Base-by-base conservation (phyloP, 2,797 vertebrate species). In the Heteromormyrus szaboi region DNA sequence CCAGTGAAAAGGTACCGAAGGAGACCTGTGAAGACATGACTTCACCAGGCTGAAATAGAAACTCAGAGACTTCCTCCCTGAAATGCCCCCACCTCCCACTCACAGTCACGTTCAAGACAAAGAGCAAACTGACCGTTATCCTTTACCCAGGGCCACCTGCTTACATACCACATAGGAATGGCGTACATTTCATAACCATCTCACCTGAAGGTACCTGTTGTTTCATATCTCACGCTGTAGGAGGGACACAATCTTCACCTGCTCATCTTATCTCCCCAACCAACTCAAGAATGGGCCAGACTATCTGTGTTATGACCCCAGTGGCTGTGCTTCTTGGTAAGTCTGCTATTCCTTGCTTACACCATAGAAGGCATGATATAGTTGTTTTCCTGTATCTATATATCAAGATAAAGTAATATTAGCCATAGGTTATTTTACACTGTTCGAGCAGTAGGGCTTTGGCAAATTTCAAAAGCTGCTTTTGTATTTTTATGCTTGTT, bases 271-370 rank as follows among this genome's bases (percentile, higher is more conserved):
- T 53, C 83, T 53, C n/a, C 48, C 8, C 46, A 5, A 14, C n/a
- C 46, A 5, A 14, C n/a, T 86, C 33, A 86, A 89, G 17, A 88
- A 95, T 95, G 95, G 90, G 92, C 19, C 91, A 92, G 19, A 54
- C 89, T 33, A 65, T 95, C 8, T 94, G 93, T 87, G 87, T 94
- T 11, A 87, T 91, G 33, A 90, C 92, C 88, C 93, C 93, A 0
- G 44, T 93, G 56, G 89, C 53, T 88, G 89, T 89, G 79, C 59
- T 92, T 33, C 93, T 95, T 65, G 95, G 96, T 96, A 90, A 4
- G 44, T 76, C 62, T 50, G 37, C 9, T 68, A 6, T 53, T 86
- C 12, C 48, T 33, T 56, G 14, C 48, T 48, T 22, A 84, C n/a
- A 29, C 9, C 44, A 25, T 2, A 50, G 44, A 25, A 84, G 81